phyloP scores from a whole-genome alignment of 2,888 invertebrate genomes.

The Tyria jacobaeae region DNA sequence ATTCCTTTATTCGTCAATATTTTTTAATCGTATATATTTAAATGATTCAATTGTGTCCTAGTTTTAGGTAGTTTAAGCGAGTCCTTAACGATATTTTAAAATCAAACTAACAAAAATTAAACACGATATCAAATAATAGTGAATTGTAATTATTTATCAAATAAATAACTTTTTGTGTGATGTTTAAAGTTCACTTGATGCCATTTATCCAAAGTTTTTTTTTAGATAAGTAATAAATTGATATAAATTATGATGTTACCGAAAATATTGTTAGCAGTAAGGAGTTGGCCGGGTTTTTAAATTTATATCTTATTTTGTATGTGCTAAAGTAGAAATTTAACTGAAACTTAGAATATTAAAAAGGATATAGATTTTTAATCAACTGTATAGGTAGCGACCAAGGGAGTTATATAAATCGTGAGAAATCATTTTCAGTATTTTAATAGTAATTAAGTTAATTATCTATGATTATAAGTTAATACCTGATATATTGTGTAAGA shows the following conservation, averaged over 20 bases:
- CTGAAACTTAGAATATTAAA: neutral
- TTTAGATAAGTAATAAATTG: constrained; percentile 28
- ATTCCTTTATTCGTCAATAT: neutral
- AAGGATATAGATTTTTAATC: neutral
- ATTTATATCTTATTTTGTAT: constrained; percentile 12
- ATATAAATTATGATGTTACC: constrained; percentile 16
- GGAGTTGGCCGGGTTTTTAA: neutral
- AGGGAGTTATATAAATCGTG: constrained; percentile 4
- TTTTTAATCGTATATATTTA: too few relatives aligned
- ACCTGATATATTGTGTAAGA: neutral
- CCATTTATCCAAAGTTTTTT: constrained; percentile 58
- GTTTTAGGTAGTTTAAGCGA: neutral
- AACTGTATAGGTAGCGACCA: constrained; percentile 11
- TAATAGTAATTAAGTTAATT: constrained; percentile 12
- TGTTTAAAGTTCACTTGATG: constrained; percentile 49
- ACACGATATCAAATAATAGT: constrained; percentile 1
- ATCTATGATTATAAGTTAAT: neutral
- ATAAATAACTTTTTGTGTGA: constrained; percentile 42
- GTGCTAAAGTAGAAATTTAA: constrained; percentile 6
- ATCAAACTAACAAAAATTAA: constrained; percentile 7
- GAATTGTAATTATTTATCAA: constrained; percentile 6
- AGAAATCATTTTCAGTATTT: constrained; percentile 19
- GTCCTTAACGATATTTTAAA: neutral
- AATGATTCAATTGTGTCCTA: neutral
- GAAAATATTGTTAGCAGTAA: constrained; percentile 9